Percentiles rank a stretch among this genome's conserved stretches.
Evolutionary conservation across 2,888 invertebrate genomes (phyloP).

Genomic region (Pseudoips prasinana): DNA sequence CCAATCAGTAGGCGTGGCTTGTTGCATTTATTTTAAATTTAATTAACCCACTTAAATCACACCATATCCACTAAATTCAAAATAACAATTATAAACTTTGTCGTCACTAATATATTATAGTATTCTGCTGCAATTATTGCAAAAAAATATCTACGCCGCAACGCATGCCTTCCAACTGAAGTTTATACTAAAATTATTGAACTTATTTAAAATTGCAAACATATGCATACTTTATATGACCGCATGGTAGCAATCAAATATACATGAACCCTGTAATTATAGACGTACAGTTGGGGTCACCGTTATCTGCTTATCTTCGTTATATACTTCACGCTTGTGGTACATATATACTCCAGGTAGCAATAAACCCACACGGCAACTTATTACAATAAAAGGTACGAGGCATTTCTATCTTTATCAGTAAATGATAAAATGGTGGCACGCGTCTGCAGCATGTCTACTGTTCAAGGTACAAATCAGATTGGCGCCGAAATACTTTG

Average conservation of each 20-base stretch:
- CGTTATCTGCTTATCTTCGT: conserved; percentile 29
- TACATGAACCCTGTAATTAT: conserved; percentile 30
- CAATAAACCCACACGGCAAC: conserved; percentile 11
- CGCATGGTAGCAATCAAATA: conserved; percentile 23
- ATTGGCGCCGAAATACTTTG: background rate
- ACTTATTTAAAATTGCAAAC: conserved; percentile 16
- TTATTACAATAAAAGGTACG: conserved; percentile 1
- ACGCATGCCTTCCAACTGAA: conserved; percentile 8
- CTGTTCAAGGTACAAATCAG: conserved; percentile 1
- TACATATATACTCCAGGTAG: conserved; percentile 20
- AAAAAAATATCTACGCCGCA: conserved; percentile 2
- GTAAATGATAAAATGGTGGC: background rate
- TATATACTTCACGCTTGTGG: too few relatives aligned
- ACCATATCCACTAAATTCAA: too few relatives aligned
- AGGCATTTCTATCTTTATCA: background rate
- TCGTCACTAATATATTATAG: too few relatives aligned
- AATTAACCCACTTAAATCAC: too few relatives aligned
- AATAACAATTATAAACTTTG: too few relatives aligned
- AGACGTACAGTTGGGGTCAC: conserved; percentile 27
- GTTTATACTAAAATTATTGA: conserved; percentile 12
- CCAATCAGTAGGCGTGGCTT: conserved; percentile 15
- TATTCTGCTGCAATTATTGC: too few relatives aligned
- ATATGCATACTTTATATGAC: conserved; percentile 12
- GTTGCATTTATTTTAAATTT: background rate
- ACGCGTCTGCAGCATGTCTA: conserved; percentile 11